Conservation (phyloP, 1,140 invertebrate genomes). For the Homalodisca vitripennis region DNA sequence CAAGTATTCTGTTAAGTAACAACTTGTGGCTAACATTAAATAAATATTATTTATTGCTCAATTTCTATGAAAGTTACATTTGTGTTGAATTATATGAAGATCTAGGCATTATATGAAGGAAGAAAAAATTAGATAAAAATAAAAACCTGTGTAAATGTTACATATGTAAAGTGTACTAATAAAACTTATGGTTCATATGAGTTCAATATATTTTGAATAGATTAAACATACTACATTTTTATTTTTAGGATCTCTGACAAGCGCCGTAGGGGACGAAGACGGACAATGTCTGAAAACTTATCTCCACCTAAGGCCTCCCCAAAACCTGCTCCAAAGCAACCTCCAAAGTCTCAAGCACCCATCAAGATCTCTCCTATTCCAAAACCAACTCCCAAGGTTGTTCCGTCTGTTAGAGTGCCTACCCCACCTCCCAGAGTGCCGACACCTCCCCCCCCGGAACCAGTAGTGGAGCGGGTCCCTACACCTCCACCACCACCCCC, state of each 20-base stretch:
- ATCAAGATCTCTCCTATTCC: constrained; percentile 20
- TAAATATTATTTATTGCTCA: too few species aligned
- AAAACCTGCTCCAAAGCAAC: constrained; percentile 13
- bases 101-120: too few species aligned
- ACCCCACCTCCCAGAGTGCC: constrained; percentile 12
- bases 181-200: too few species aligned
- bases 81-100: too few species aligned
- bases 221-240: neutral
- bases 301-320: constrained; percentile 10
- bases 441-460: constrained; percentile 11
- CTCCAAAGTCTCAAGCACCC: constrained; percentile 7
- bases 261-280: constrained; percentile 40
- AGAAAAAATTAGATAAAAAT: too few species aligned
- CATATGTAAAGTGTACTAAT: too few species aligned
- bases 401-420: constrained; percentile 15
- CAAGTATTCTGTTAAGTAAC: too few species aligned
- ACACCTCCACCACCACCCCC: constrained; percentile 13
- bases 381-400: constrained; percentile 15
- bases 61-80: too few species aligned
- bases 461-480: constrained; percentile 6
- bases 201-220: too few species aligned
- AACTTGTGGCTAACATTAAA: too few species aligned
- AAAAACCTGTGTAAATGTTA: too few species aligned
- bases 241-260: constrained; percentile 23
- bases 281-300: constrained; percentile 38